phyloP scores from a whole-genome alignment of 2,113 vertebrate genomes.

The Catharus bicknelli region DNA sequence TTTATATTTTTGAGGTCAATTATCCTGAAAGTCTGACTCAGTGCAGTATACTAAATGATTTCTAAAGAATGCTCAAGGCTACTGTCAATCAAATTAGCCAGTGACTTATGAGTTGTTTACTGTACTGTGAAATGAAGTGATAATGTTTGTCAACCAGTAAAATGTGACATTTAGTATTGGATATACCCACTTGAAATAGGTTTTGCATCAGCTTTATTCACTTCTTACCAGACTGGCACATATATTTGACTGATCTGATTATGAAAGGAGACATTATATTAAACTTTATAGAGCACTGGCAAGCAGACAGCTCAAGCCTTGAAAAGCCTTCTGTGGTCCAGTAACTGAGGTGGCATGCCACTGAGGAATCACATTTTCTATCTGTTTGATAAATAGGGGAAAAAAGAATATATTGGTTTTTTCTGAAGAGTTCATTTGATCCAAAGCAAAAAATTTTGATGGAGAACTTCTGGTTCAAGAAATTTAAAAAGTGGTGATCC shows the following conservation, averaged over 20 bases:
- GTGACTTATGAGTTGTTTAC: conserved; percentile 76
- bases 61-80: conserved; percentile 71
- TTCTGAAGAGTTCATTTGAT: neutral
- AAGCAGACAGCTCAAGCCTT: neutral
- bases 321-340: conserved; percentile 5
- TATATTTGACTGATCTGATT: conserved; percentile 33
- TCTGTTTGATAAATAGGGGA: neutral
- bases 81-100: conserved; percentile 77
- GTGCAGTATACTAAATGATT: conserved; percentile 31
- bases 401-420: neutral
- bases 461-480: neutral
- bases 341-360: neutral
- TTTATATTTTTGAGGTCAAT: conserved; percentile 69
- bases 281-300: conserved; percentile 6
- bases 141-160: conserved; percentile 70
- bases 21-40: conserved; percentile 60
- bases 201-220: conserved; percentile 51
- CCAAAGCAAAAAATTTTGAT: neutral
- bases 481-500: neutral
- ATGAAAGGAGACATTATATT: conserved; percentile 42
- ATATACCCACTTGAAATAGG: conserved; percentile 43
- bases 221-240: conserved; percentile 27
- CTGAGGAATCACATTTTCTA: neutral
- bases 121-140: conserved; percentile 76
- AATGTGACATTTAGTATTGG: conserved; percentile 61